A percentile compares a stretch with the other conserved stretches of the same genome.
phyloP scores from a whole-genome alignment of 2,888 invertebrate genomes.

The Adelphocoris suturalis region DNA sequence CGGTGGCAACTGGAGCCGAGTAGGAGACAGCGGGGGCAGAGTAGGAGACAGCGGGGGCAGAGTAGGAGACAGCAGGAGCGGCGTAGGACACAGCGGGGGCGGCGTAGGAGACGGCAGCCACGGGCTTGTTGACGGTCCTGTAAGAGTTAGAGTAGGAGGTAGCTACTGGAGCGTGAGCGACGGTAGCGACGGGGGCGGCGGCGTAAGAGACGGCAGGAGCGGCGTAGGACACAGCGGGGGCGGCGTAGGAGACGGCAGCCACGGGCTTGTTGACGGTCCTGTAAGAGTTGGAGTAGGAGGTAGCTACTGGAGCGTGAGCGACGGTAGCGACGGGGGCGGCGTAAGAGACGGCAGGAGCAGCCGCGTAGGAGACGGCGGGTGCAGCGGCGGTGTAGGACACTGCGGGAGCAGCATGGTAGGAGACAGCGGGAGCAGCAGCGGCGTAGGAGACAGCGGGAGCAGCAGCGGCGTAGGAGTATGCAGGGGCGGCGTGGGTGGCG shows the following conservation, averaged over 20 bases:
- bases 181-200: conserved; percentile 54
- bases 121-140: conserved; percentile 69
- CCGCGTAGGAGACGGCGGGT: conserved; percentile 58
- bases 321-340: conserved; percentile 64
- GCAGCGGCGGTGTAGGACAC: conserved; percentile 58
- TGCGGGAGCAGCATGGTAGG: conserved; percentile 63
- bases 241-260: conserved; percentile 65
- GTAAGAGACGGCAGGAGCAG: conserved; percentile 57
- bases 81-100: conserved; percentile 67
- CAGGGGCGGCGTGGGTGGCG: conserved; percentile 68
- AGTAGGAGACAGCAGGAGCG: conserved; percentile 66
- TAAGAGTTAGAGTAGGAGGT: conserved; percentile 70
- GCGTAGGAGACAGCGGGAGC: conserved; percentile 32
- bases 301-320: conserved; percentile 69
- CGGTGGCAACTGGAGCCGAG: conserved; percentile 23
- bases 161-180: conserved; percentile 67
- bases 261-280: conserved; percentile 69
- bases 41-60: conserved; percentile 64
- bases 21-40: conserved; percentile 61
- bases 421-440: conserved; percentile 62
- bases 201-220: conserved; percentile 57
- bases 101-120: conserved; percentile 51
- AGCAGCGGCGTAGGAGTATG: conserved; percentile 38
- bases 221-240: conserved; percentile 53
- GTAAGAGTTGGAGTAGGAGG: conserved; percentile 68